Conservation (phyloP, 2,888 invertebrate genomes). For the Dascillus cervinus region DNA sequence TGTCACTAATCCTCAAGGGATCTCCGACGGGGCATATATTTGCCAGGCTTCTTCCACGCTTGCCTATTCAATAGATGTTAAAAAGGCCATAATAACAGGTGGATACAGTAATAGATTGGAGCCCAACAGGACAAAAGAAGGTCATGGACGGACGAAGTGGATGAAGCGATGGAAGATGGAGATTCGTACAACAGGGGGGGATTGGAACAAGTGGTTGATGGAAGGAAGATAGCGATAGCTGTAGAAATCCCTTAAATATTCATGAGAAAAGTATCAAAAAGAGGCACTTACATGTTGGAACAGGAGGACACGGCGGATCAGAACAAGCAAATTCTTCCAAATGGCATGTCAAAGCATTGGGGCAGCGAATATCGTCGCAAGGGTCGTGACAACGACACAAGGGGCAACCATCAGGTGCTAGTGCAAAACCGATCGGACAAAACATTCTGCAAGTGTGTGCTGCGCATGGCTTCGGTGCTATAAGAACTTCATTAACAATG, state of each 20-base stretch:
- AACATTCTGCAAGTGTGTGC: slow-evolving; percentile 81
- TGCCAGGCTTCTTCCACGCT: slow-evolving; percentile 67
- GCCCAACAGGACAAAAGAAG: too few species aligned
- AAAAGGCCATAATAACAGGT: neutral
- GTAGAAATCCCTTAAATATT: too few species aligned
- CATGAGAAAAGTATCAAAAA: too few species aligned
- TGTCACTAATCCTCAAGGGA: slow-evolving; percentile 62
- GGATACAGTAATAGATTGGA: too few species aligned
- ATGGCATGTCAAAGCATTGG: slow-evolving; percentile 68
- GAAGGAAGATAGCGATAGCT: too few species aligned
- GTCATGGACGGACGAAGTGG: too few species aligned
- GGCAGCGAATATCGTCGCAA: slow-evolving; percentile 67
- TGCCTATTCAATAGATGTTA: too few species aligned
- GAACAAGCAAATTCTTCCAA: slow-evolving; percentile 71
- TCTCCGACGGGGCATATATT: slow-evolving; percentile 74
- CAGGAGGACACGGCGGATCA: slow-evolving; percentile 73
- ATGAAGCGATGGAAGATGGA: too few species aligned
- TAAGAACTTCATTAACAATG: too few species aligned
- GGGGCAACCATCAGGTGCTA: slow-evolving; percentile 62
- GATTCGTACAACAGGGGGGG: too few species aligned
- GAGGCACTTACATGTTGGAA: slow-evolving; percentile 71
- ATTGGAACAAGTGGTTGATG: too few species aligned
- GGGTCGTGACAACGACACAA: slow-evolving; percentile 77
- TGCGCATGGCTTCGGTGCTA: slow-evolving; percentile 60
- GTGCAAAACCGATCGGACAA: slow-evolving; percentile 75